These are phyloP conservation scores for Melanocharis versteri DNA, from an alignment of 2,113 vertebrate genomes.

Conservation along the genomic window DNA sequence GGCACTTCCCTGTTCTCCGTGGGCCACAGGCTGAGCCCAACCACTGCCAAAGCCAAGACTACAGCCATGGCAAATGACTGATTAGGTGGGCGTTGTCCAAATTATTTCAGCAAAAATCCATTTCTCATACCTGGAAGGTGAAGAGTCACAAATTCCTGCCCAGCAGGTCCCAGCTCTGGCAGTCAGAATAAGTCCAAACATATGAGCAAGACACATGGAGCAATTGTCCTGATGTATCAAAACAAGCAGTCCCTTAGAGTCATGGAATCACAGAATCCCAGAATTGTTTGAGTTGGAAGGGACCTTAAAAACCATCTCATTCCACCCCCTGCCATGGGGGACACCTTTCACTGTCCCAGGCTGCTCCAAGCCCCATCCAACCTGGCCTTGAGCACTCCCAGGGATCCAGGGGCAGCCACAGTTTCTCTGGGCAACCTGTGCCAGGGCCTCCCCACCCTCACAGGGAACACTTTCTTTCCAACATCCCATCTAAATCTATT, in stretches of 20 bases:
- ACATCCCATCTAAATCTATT: background rate
- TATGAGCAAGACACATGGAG: background rate
- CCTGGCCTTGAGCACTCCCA: background rate
- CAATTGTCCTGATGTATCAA: background rate
- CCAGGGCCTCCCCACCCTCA: background rate
- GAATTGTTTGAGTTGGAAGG: background rate
- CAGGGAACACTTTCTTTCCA: background rate
- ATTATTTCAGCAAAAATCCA: background rate
- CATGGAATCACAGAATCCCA: background rate
- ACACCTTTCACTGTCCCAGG: background rate
- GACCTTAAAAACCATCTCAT: background rate
- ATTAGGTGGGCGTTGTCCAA: background rate
- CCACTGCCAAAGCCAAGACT: background rate
- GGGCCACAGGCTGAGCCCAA: background rate
- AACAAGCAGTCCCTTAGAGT: background rate
- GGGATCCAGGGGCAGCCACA: background rate
- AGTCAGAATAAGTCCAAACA: background rate
- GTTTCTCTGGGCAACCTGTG: background rate
- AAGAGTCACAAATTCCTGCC: background rate
- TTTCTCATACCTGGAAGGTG: background rate
- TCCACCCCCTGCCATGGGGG: background rate
- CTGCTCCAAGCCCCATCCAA: accelerated
- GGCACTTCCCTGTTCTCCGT: background rate
- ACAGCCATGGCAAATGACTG: background rate
- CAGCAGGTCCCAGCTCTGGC: background rate